phyloP scores from a whole-genome alignment of 1,140 invertebrate genomes.

The Rhizoglyphus robini region DNA sequence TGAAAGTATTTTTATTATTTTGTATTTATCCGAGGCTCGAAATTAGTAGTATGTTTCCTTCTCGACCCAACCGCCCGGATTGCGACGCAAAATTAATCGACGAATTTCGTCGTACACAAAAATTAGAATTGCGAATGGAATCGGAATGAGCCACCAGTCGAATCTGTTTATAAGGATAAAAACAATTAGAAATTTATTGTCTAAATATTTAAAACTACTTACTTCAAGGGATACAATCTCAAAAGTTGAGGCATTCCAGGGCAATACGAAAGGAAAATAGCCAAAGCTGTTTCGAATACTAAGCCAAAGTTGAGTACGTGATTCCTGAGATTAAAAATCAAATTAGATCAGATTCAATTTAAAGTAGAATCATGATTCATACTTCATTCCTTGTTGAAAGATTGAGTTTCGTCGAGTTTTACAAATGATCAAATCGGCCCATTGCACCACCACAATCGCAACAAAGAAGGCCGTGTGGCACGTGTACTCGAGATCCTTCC shows the following conservation, averaged over 20 bases:
- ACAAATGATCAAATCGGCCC: constrained; percentile 54
- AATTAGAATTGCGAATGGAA: constrained; percentile 91
- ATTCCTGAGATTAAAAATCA: constrained; percentile 34
- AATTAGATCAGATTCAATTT: background rate
- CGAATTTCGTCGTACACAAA: constrained; percentile 95
- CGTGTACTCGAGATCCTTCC: constrained; percentile 44
- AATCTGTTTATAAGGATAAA: constrained; percentile 41
- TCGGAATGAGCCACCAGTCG: constrained; percentile 93
- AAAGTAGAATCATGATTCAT: constrained; percentile 26
- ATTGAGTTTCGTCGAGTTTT: constrained; percentile 50
- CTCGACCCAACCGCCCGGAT: constrained; percentile 94
- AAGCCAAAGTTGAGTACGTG: constrained; percentile 55
- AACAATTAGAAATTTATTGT: no score
- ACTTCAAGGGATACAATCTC: constrained; percentile 42
- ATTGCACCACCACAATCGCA: constrained; percentile 52
- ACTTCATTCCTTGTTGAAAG: constrained; percentile 51
- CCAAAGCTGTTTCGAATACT: constrained; percentile 55
- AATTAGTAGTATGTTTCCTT: constrained; percentile 79
- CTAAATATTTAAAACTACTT: no score
- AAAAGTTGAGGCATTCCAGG: constrained; percentile 52
- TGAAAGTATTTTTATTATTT: no score
- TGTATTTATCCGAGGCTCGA: no score
- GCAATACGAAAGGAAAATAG: constrained; percentile 51
- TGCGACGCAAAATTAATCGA: constrained; percentile 86
- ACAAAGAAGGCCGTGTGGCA: constrained; percentile 54